Conservation (phyloP, 2,113 vertebrate species). For the Pachypanchax playfairii region DNA sequence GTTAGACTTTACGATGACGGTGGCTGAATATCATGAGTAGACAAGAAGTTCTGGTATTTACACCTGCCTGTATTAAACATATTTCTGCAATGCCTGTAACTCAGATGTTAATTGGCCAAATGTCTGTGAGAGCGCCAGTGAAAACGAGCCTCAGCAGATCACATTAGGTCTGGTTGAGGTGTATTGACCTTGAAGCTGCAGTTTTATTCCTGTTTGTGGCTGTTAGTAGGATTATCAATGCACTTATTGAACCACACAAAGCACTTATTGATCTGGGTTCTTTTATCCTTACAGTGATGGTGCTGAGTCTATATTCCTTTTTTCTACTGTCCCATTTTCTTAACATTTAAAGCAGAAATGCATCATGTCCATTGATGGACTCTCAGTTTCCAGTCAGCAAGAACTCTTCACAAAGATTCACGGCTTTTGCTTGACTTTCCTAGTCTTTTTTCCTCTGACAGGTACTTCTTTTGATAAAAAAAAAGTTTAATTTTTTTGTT, state of each 20-base stretch:
- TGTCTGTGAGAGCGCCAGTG: background rate
- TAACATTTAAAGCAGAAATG: slow-evolving; percentile 16
- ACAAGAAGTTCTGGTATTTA: background rate
- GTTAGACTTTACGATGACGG: too few species aligned
- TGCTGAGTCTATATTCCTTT: slow-evolving; percentile 33
- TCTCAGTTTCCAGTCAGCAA: slow-evolving; percentile 29
- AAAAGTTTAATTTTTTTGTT: too few species aligned
- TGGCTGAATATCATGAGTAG: background rate
- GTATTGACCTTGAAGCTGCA: slow-evolving; percentile 57
- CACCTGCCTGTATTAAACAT: background rate
- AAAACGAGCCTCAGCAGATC: slow-evolving; percentile 25
- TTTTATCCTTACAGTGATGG: slow-evolving; percentile 55
- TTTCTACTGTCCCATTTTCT: slow-evolving; percentile 4
- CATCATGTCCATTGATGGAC: slow-evolving; percentile 36
- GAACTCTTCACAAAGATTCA: background rate
- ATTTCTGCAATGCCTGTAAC: background rate
- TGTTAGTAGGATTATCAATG: slow-evolving; percentile 73
- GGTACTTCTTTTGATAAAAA: too few species aligned
- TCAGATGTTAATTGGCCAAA: slow-evolving; percentile 1
- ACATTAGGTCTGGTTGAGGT: slow-evolving; percentile 18
- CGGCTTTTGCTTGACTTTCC: slow-evolving; percentile 7
- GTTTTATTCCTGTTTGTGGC: slow-evolving; percentile 51
- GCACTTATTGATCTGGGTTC: slow-evolving; percentile 63
- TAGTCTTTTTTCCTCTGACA: too few species aligned
- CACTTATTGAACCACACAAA: slow-evolving; percentile 55